phyloP scores from a whole-genome alignment of 2,113 vertebrate genomes.

The Arothron firmamentum region DNA sequence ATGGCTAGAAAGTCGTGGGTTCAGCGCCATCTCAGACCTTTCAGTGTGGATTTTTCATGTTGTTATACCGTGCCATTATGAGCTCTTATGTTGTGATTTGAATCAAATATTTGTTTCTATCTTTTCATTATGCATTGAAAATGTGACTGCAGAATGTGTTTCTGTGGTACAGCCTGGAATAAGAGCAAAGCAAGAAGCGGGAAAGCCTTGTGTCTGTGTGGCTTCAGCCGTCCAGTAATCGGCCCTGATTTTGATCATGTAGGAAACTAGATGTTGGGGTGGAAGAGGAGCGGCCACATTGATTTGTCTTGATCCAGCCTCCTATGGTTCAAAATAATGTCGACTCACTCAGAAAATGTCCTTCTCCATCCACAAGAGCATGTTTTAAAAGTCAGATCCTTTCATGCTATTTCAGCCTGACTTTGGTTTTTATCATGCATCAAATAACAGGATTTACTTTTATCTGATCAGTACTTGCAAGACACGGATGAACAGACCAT shows the following conservation, averaged over 20 bases:
- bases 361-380: neutral
- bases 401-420: neutral
- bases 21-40: too few relatives aligned
- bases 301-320: slow-evolving; percentile 35
- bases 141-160: too few relatives aligned
- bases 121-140: too few relatives aligned
- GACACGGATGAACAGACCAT: slow-evolving; percentile 19
- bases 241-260: slow-evolving; percentile 8
- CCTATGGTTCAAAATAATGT: slow-evolving; percentile 2
- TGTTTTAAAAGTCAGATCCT: slow-evolving; percentile 1
- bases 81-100: neutral
- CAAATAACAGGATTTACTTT: neutral
- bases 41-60: too few relatives aligned
- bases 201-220: slow-evolving; percentile 4
- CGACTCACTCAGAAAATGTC: neutral
- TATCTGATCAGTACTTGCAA: slow-evolving; percentile 2
- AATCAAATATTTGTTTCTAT: neutral
- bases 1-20: too few relatives aligned
- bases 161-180: too few relatives aligned
- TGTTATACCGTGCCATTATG: too few relatives aligned
- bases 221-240: slow-evolving; percentile 13
- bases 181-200: neutral
- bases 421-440: neutral
- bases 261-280: slow-evolving; percentile 33
- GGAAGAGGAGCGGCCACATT: slow-evolving; percentile 14